These are phyloP conservation scores for Eristalinus aeneus DNA, from an alignment of 2,888 invertebrate genomes.

Conservation along the genomic window DNA sequence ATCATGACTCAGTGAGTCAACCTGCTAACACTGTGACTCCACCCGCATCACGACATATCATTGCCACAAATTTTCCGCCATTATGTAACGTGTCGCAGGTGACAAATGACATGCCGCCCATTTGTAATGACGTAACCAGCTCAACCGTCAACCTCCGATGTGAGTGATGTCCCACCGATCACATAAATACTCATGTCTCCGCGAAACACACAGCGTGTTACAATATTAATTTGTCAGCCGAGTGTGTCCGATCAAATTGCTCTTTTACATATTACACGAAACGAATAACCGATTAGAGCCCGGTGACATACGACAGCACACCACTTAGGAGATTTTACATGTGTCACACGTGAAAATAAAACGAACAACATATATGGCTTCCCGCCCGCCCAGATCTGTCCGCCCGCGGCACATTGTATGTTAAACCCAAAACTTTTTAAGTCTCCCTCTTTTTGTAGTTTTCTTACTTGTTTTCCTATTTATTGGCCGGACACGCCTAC, in stretches of 20 bases:
- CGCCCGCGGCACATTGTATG: background rate
- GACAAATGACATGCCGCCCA: background rate
- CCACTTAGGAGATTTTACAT: background rate
- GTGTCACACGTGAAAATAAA: conserved; percentile 8
- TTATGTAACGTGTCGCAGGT: background rate
- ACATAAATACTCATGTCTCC: background rate
- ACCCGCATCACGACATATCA: background rate
- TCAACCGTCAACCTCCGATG: background rate
- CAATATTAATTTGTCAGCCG: conserved; percentile 27
- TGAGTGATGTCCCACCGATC: background rate
- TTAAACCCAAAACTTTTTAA: background rate
- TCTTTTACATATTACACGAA: conserved; percentile 41
- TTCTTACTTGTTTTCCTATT: too few relatives aligned
- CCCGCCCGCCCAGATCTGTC: background rate
- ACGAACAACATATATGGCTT: background rate
- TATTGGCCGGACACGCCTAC: conserved; percentile 32
- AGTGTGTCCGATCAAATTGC: conserved; percentile 20
- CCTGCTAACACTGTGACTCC: background rate
- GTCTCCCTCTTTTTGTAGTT: background rate
- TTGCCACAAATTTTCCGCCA: background rate
- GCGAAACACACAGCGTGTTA: background rate
- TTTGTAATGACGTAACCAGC: background rate
- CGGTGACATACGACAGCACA: conserved; percentile 33
- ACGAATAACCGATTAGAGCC: conserved; percentile 45
- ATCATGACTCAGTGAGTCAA: background rate